Evolutionary conservation across 2,888 invertebrate species (phyloP), one percentile per base, ranked within the genome.

Genomic region (Machimus rusticus): DNA sequence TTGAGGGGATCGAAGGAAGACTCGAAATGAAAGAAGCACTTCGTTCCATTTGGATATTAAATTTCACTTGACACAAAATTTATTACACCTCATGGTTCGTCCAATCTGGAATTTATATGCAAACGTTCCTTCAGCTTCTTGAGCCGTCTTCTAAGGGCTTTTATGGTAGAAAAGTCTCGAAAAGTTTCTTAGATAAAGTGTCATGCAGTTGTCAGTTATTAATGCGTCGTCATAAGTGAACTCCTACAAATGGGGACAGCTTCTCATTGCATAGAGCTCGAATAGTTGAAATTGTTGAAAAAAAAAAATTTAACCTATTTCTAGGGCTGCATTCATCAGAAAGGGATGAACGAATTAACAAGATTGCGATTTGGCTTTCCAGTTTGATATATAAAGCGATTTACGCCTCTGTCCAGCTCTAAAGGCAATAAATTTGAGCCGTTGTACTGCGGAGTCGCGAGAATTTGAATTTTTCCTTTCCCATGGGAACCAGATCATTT

Each of bases 21-120:
- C n/a, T 14, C n/a, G 76, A 19, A 34, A 34, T 37, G 39, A 76
- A 76, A 76, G 76, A 76, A 76, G 39, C 28, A 76, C 39, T 76
- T 76, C 76, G 39, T 37, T 76, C 76, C 34, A 76, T 76, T 76
- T 76, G 76, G 37, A 76, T 37, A 76, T 76, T 76, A 76, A 76
- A 76, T 76, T 76, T 34, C 76, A 76, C 39, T 37, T 76, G 76
- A 76, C 34, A 76, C 39, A 76, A 76, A 37, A 76, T 76, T 66
- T 66, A 66, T 66, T 66, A 66, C 28, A 66, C 66, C 66, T 66
- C 66, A 66, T 66, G 66, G 66, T 66, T 66, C 66, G 66, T 66
- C 66, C 66, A 66, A 66, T 66, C 28, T 66, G 66, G 66, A 66
- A 66, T 66, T 19, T 55, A 23, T 66, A 66, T 66, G 66, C 66